These are phyloP conservation scores for Oncorhynchus masou DNA, from an alignment of 2,113 vertebrate genomes.

Conservation along the genomic window DNA sequence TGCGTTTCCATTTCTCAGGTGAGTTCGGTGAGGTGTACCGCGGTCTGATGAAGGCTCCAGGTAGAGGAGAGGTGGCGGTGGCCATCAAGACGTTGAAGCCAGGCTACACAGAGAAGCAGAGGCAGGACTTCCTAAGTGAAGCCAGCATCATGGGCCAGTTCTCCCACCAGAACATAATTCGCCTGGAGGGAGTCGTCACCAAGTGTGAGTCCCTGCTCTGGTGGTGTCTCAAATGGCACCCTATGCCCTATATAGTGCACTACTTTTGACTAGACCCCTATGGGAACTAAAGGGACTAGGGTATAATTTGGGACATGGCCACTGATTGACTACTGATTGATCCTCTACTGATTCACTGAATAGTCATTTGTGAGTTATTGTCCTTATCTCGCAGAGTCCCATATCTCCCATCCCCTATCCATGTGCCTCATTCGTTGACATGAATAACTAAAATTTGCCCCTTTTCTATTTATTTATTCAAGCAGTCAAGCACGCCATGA, in stretches of 20 bases:
- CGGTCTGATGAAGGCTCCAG: slow-evolving; percentile 78
- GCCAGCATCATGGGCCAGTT: slow-evolving; percentile 99
- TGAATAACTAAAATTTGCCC: background rate
- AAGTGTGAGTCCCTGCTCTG: slow-evolving; percentile 80
- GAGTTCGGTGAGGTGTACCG: slow-evolving; percentile 96
- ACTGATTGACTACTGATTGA: background rate
- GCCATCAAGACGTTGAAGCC: slow-evolving; percentile 94
- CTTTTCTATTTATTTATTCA: slow-evolving; percentile 11
- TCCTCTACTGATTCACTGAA: too few relatives aligned
- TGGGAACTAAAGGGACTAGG: too few relatives aligned
- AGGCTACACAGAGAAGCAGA: slow-evolving; percentile 93
- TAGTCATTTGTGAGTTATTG: background rate
- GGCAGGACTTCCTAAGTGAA: slow-evolving; percentile 92
- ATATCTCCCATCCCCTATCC: background rate
- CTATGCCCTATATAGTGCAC: background rate
- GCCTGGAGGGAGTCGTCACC: slow-evolving; percentile 91
- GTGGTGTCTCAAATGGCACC: background rate
- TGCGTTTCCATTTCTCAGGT: slow-evolving; percentile 63
- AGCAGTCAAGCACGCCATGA: slow-evolving; percentile 93
- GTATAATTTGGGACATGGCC: background rate
- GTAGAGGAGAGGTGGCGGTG: slow-evolving; percentile 82
- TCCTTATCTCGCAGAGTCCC: too few relatives aligned
- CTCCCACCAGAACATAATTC: slow-evolving; percentile 95
- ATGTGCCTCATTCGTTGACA: background rate
- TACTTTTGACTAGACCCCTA: too few relatives aligned